Base-by-base conservation (phyloP, 2,797 vertebrate genomes). In the Cottoperca gobio region DNA sequence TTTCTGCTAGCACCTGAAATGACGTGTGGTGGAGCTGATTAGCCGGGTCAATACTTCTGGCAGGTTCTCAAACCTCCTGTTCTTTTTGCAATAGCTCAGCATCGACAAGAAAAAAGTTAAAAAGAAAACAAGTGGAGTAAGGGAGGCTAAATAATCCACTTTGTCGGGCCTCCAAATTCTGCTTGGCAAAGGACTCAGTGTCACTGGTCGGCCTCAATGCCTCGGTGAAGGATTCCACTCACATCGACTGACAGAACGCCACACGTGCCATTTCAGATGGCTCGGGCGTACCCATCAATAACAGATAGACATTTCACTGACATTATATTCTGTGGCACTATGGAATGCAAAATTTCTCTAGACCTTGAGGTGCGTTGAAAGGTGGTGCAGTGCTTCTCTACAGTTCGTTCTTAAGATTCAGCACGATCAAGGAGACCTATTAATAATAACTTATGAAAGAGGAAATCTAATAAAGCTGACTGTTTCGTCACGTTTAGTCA, bases 1-100 rank as follows among this genome's bases (percentile, higher is more conserved):
- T 89, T 88, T 84, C 88, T 84, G 84, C 86, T 86, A 89, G 87
- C 88, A 90, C 89, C 91, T 89, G 86, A 89, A 91, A 93, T 91
- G 83, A 86, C 82, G 88, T 85, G 81, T 79, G 81, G 72, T 72
- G 79, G 65, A 80, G 87, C 86, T 90, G 89, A 93, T 94, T 92
- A 92, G 87, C 76, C 35, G 64, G 90, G 91, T 93, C 93, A 90
- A 90, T 87, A 86, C 76, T 76, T 87, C 87, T 93, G 90, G 90
- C 93, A 89, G 88, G 84, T 89, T 81, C 86, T 87, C 90, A 89
- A 74, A 79, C 77, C 77, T 81, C 71, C 73, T 69, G 84, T 63
- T 86, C 70, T 87, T 45, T 88, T 87, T 82, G 65, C 78, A 81
- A 76, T 61, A 83, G 82, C 89, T 89, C 83, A 85, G 83, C 80